Conservation (phyloP, 2,113 vertebrate species). For the Thamnophis sirtalis region DNA sequence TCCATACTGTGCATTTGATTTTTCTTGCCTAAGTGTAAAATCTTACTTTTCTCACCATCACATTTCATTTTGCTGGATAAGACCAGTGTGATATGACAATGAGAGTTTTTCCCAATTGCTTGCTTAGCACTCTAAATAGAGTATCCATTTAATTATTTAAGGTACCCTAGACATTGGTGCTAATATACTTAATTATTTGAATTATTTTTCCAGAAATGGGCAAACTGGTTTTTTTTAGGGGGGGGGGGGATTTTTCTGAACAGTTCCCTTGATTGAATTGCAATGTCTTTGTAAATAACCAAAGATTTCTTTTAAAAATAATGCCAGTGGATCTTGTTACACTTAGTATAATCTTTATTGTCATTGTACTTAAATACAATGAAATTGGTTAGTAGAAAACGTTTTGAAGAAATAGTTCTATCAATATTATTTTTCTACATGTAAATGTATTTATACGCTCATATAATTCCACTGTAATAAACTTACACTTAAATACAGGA, state of each 20-base stretch:
- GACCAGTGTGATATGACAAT: not conserved
- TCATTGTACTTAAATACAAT: too few species aligned
- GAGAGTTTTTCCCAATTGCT: not conserved
- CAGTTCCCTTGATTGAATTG: conserved; percentile 18
- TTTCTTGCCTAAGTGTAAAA: too few species aligned
- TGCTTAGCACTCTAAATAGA: not conserved
- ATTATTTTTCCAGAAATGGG: too few species aligned
- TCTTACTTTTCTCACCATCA: too few species aligned
- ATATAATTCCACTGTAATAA: conserved; percentile 34
- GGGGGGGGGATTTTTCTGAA: not conserved
- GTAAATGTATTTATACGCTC: conserved; percentile 35
- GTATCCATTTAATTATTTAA: not conserved
- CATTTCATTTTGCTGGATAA: too few species aligned
- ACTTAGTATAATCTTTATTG: too few species aligned
- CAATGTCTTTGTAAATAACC: not conserved
- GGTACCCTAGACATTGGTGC: not conserved
- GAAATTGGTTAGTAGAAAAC: conserved; percentile 12
- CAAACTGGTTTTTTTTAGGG: not conserved
- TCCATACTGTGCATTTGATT: too few species aligned
- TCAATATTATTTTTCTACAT: not conserved
- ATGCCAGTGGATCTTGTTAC: conserved; percentile 7
- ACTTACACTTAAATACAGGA: conserved; percentile 17
- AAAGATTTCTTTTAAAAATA: conserved; percentile 19
- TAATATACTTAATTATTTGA: not conserved
- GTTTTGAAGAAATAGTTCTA: conserved; percentile 11